These are phyloP conservation scores for Achlya flavicornis DNA, from an alignment of 2,888 invertebrate genomes.

Conservation along the genomic window DNA sequence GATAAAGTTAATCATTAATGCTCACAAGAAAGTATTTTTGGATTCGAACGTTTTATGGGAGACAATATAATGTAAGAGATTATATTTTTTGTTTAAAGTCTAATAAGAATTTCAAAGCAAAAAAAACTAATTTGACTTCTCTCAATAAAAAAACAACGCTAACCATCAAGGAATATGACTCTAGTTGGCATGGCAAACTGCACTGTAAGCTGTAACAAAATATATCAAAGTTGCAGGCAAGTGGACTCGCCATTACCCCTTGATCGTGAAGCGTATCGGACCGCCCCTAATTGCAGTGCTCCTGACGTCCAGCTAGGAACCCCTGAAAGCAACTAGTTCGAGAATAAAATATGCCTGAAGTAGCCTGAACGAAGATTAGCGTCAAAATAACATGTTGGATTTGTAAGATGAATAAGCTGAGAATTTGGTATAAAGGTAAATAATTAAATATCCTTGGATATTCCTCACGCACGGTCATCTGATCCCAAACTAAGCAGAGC, in stretches of 20 bases:
- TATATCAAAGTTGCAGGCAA: slow-evolving; percentile 4
- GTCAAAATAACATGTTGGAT: too few relatives aligned
- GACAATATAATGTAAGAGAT: too few relatives aligned
- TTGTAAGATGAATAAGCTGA: neutral
- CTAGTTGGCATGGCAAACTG: neutral
- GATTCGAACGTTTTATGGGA: too few relatives aligned
- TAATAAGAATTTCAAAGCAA: too few relatives aligned
- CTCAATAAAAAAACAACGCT: neutral
- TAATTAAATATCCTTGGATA: too few relatives aligned
- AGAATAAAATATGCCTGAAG: neutral
- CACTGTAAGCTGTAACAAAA: neutral
- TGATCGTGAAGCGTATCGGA: slow-evolving; percentile 18
- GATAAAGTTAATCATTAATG: too few relatives aligned
- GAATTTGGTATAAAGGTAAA: too few relatives aligned
- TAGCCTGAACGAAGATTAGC: neutral
- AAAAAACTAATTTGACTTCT: neutral
- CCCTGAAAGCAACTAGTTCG: neutral
- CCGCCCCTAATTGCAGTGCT: slow-evolving; percentile 14
- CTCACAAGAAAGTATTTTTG: too few relatives aligned
- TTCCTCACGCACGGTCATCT: too few relatives aligned
- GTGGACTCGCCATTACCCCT: slow-evolving; percentile 15
- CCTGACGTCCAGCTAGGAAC: neutral
- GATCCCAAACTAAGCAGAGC: too few relatives aligned
- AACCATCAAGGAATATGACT: neutral
- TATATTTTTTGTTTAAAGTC: too few relatives aligned